Conservation (phyloP, 2,797 vertebrate genomes). For the Crypturellus tataupa region DNA sequence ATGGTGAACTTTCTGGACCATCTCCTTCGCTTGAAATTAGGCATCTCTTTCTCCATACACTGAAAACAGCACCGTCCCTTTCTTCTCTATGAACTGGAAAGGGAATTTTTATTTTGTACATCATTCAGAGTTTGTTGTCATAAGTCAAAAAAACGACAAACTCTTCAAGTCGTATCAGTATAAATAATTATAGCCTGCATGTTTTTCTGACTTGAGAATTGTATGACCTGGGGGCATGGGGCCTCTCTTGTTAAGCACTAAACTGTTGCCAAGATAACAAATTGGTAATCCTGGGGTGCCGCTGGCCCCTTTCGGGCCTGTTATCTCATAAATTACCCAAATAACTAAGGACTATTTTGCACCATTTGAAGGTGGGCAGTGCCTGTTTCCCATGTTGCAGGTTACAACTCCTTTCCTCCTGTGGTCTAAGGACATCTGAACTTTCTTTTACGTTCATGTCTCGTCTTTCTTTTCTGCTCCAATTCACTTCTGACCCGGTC, state of each 20-base stretch:
- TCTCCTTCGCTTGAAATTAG: background rate
- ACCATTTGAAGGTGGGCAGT: background rate
- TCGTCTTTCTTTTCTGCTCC: background rate
- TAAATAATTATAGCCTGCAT: background rate
- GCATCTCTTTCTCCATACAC: background rate
- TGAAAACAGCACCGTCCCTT: background rate
- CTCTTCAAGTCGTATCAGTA: background rate
- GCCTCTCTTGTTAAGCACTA: background rate
- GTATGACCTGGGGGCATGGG: background rate
- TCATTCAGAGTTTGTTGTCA: background rate
- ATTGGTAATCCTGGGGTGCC: background rate
- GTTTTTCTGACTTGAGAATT: constrained; percentile 14
- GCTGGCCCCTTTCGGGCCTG: background rate
- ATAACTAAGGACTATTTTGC: background rate
- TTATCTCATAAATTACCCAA: background rate
- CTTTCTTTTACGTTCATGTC: background rate
- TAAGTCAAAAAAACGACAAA: background rate
- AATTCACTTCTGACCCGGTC: background rate
- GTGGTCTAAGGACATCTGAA: background rate
- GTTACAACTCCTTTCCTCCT: background rate
- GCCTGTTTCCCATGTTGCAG: background rate
- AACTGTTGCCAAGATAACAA: background rate
- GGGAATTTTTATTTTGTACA: constrained; percentile 18
- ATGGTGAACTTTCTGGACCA: constrained; percentile 47
- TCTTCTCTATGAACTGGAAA: background rate